Evolutionary conservation across 2,888 invertebrate genomes (phyloP), one percentile per base, ranked within the genome.

Genomic region (Sesamia inferens): DNA sequence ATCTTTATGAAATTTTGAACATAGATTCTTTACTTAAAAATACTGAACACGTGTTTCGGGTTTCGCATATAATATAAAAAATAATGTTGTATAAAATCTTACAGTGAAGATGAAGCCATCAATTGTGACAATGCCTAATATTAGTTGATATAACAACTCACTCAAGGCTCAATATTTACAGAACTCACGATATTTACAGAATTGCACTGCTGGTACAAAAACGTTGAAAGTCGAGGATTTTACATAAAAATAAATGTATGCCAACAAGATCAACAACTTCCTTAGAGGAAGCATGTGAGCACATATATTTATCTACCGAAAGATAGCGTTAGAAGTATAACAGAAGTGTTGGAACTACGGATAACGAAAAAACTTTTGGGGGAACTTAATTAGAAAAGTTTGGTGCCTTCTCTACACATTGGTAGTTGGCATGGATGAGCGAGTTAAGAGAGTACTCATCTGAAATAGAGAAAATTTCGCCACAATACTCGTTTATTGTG

Each of bases 301-400:
- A 42, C 54, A 82, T 71, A 63, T 71, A 79, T 78, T 82, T 68
- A 59, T 67, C 14, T 61, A n/a, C 61, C 51, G 19, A 78, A 73
- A 89, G 89, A 88, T 87, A 90, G 86, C 86, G 87, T 88, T 88
- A 88, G 85, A 91, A 91, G 88, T 89, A 92, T 87, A 91, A 93
- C 90, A 92, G 91, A 93, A 91, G 90, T 90, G 90, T 90, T 31
- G 47, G 44, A 87, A 82, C 85, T 87, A 77, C 84, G 87, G 89
- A 87, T 93, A 93, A 92, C 92, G 92, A 94, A 94, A 93, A 94
- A 94, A 94, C 89, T 94, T 93, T 74, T 42, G 22, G 42, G 76
- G 75, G 75, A 85, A 93, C 92, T 94, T 94, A 94, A 94, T 94
- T 94, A 94, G 93, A 92, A 93, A 94, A 94, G 91, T 94, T 94